Base-by-base conservation (phyloP, 2,113 vertebrate genomes). In the Panthera tigris region DNA sequence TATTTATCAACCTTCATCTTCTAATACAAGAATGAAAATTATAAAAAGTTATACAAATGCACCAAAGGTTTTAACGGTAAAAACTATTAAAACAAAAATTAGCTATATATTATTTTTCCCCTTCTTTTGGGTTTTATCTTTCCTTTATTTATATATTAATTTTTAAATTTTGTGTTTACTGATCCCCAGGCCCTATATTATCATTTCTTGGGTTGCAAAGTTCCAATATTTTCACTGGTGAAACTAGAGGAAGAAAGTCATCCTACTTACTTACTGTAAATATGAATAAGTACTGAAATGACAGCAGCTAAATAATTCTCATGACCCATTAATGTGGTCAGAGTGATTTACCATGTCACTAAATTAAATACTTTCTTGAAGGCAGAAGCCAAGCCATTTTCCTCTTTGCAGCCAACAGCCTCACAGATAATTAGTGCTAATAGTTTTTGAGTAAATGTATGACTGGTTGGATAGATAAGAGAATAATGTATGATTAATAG, bases 1-100 rank as follows among this genome's bases (percentile, higher is more conserved):
- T 57, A 69, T 57, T 84, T 81, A 84, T 80, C 4, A 45, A 61
- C 14, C 10, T 96, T 61, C 5, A 94, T 7, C 31, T 61, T 65
- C 39, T 85, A 95, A 39, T 71, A 23, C 1, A 93, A 89, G 45
- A 88, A 81, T 84, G 6, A 97, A 90, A 89, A 90, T 73, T 66
- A 84, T 21, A 79, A 95, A 89, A 94, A 29, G 13, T 68, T 79
- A 83, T 8, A 89, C 3, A 57, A 50, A 84, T 21, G n/a, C 82
- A 79, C 65, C 4, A 90, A 74, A 82, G 90, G 65, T 31, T 86
- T 50, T 39, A 92, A 86, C 69, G 14, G 39, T 55, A 85, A 73
- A 86, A 93, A 45, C 2, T 36, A 85, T 81, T 84, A 73, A 92
- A 79, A 4, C 5, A 84, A 87, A 50, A 88, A 57, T 69, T 76